phyloP scores from a whole-genome alignment of 2,113 vertebrate genomes.

The Melanerpes formicivorus region DNA sequence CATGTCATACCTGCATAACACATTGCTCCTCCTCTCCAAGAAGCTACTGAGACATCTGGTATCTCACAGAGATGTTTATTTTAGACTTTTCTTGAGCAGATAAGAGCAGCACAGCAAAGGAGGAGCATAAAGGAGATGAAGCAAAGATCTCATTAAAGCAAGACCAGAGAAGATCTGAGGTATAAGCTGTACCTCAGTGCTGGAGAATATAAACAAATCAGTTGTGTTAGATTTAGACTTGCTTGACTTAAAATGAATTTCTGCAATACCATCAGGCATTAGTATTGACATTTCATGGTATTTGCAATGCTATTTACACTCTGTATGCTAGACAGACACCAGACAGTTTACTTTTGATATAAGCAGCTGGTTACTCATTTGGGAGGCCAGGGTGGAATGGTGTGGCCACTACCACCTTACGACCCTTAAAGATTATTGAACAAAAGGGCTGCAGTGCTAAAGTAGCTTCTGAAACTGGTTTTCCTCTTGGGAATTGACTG shows the following conservation, averaged over 20 bases:
- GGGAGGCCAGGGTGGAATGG: constrained; percentile 1
- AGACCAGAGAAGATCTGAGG: background rate
- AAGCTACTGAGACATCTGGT: background rate
- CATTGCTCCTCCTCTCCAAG: constrained; percentile 2
- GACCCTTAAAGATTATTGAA: background rate
- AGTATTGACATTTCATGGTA: constrained; percentile 55
- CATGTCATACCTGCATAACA: constrained; percentile 2
- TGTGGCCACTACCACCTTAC: background rate
- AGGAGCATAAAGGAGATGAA: background rate
- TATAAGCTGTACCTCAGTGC: background rate
- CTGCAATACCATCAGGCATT: constrained; percentile 12
- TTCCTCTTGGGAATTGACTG: background rate
- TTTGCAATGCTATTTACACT: constrained; percentile 67
- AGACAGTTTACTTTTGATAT: constrained; percentile 21
- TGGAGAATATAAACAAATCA: constrained; percentile 45
- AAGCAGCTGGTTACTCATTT: constrained; percentile 1
- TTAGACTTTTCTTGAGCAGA: constrained; percentile 54
- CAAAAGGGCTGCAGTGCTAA: background rate
- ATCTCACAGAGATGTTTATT: constrained; percentile 45
- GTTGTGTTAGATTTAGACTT: constrained; percentile 35
- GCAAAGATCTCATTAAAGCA: background rate
- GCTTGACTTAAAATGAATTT: constrained; percentile 54
- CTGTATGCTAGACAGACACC: background rate
- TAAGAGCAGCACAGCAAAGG: constrained; percentile 33
- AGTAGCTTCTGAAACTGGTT: background rate